phyloP scores from a whole-genome alignment of 1,140 invertebrate species.

The Pogonomyrmex californicus region DNA sequence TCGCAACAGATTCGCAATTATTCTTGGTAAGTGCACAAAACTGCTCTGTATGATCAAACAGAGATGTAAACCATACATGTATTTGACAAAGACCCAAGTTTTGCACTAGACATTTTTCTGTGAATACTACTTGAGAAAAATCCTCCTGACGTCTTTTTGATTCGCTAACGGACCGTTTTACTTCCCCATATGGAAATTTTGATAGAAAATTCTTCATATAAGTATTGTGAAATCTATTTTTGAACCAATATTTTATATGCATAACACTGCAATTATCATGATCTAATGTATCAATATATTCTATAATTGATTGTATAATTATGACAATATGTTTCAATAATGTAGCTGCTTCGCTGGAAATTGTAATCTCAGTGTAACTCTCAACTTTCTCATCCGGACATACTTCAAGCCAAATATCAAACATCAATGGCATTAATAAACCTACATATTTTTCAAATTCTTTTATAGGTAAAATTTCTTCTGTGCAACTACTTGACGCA shows the following conservation, averaged over 20 bases:
- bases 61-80: conserved; percentile 81
- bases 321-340: conserved; percentile 88
- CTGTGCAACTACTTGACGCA: background rate
- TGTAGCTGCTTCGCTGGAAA: conserved; percentile 87
- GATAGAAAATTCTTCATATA: conserved; percentile 87
- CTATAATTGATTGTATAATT: conserved; percentile 88
- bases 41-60: conserved; percentile 62
- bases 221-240: conserved; percentile 85
- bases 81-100: conserved; percentile 82
- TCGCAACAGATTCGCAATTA: conserved; percentile 66
- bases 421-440: conserved; percentile 90
- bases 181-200: conserved; percentile 87
- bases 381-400: conserved; percentile 84
- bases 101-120: conserved; percentile 75
- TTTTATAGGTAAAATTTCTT: conserved; percentile 68
- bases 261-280: conserved; percentile 66
- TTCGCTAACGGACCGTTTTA: conserved; percentile 47
- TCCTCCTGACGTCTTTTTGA: conserved; percentile 77
- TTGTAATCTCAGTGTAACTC: conserved; percentile 81
- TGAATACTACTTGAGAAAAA: conserved; percentile 60
- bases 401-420: conserved; percentile 92
- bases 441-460: conserved; percentile 87
- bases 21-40: conserved; percentile 76
- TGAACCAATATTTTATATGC: conserved; percentile 84
- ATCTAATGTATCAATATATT: conserved; percentile 86